These are phyloP conservation scores for Nothocercus nigrocapillus DNA, from an alignment of 2,113 vertebrate genomes.

Conservation along the genomic window DNA sequence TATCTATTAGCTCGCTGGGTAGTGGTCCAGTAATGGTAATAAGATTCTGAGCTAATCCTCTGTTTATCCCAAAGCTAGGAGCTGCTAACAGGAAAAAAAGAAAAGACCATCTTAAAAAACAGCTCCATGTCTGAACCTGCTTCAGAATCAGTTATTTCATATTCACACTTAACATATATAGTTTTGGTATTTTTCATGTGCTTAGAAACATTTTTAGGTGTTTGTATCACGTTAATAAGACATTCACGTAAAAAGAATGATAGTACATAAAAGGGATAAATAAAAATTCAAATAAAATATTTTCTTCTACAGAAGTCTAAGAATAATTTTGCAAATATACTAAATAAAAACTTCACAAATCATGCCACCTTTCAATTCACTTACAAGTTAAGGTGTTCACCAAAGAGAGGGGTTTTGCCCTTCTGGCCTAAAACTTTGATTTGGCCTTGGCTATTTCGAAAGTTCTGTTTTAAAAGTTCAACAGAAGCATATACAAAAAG, in stretches of 20 bases:
- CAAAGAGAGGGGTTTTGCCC: not conserved
- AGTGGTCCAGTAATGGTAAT: constrained; percentile 85
- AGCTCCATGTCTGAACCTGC: constrained; percentile 61
- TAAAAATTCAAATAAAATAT: not conserved
- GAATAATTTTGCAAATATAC: not conserved
- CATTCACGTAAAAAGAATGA: not conserved
- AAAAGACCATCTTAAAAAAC: constrained; percentile 7
- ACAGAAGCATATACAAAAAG: not conserved
- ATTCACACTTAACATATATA: not conserved
- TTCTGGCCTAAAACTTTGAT: constrained; percentile 19
- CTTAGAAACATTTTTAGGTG: not conserved
- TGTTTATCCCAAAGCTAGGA: not conserved
- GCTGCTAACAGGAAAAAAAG: constrained; percentile 57
- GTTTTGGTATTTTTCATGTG: not conserved
- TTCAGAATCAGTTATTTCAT: not conserved
- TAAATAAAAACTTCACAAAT: not conserved
- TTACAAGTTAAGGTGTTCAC: constrained; percentile 28
- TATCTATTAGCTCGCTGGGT: not conserved
- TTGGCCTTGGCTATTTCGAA: not conserved
- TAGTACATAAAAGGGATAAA: not conserved
- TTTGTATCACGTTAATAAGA: not conserved
- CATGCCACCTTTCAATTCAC: not conserved
- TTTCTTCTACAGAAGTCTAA: not conserved
- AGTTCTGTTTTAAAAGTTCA: constrained; percentile 8
- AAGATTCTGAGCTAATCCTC: constrained; percentile 57